Base-by-base conservation (phyloP, 2,797 vertebrate species). In the Sebastes variabilis region DNA sequence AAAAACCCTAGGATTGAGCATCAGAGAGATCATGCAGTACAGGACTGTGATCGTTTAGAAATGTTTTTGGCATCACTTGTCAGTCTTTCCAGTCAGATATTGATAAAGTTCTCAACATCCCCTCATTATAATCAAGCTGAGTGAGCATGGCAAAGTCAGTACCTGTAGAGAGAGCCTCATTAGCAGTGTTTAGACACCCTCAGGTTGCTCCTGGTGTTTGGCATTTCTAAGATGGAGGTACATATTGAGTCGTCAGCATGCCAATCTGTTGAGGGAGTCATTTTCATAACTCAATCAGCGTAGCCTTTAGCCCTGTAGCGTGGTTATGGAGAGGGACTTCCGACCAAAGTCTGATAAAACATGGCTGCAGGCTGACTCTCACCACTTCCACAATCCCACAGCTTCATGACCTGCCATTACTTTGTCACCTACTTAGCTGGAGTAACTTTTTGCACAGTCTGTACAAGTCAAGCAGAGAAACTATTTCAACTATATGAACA, bases 141-240 rank as follows among this genome's bases (percentile, higher is more conserved):
- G 58, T 38, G 42, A 69, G 56, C 1, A 2, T 32, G 30, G 72
- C 7, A 34, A 52, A 36, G 46, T 12, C 60, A 14, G 18, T 11
- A 32, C 60, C 76, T 49, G 61, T 36, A 36, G 54, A 59, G 75
- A 52, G 49, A 49, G 14, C 25, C 32, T 78, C 46, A 77, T 77
- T 69, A 70, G 46, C 30, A 38, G 49, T 65, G 67, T 58, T 71
- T 70, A 78, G 67, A 78, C 67, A 65, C 52, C 34, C 16, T 49
- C 27, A 66, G 69, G 42, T 71, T 66, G 54, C 54, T 72, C 61
- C 67, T 34, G 34, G 25, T 72, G 76, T 72, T 16, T 46, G 25
- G 36, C 52, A 72, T 66, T 58, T 36, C 61, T 60, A 38, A 59
- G 30, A 69, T 60, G 42, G 29, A 52, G 38, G 12, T 24, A 30